Conservation (phyloP, 2,797 vertebrate genomes). For the Sternotherus odoratus region DNA sequence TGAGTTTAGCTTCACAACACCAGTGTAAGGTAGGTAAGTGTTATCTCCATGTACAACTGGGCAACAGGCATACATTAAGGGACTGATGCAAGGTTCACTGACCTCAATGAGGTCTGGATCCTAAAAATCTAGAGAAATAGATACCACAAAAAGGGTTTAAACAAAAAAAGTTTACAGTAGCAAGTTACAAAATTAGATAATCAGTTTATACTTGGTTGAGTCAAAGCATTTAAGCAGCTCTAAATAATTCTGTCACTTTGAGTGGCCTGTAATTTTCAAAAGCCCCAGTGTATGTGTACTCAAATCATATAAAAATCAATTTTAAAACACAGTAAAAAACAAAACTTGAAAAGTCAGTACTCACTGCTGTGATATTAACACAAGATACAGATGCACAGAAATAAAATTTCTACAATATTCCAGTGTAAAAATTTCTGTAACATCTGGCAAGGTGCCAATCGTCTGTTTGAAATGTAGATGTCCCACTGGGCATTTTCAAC, state of each 20-base stretch:
- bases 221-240: not conserved
- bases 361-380: slow-evolving; percentile 15
- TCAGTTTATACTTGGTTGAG: not conserved
- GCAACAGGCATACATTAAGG: not conserved
- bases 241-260: not conserved
- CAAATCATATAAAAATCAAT: not conserved
- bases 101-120: not conserved
- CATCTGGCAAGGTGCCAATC: not conserved
- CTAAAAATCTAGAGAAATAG: not conserved
- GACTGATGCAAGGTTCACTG: not conserved
- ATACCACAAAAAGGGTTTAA: not conserved
- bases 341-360: not conserved
- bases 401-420: slow-evolving; percentile 3
- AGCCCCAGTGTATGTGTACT: not conserved
- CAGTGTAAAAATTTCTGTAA: not conserved
- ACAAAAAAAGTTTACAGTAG: not conserved
- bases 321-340: slow-evolving; percentile 24
- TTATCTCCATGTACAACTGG: not conserved
- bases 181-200: not conserved
- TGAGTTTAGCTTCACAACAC: not conserved
- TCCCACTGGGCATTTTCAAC: slow-evolving; percentile 30
- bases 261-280: not conserved
- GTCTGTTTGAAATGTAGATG: not conserved
- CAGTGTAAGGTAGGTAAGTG: not conserved
- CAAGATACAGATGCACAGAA: slow-evolving; percentile 22